Base-by-base conservation (phyloP, 2,888 invertebrate species). In the Cheilosia variabilis region DNA sequence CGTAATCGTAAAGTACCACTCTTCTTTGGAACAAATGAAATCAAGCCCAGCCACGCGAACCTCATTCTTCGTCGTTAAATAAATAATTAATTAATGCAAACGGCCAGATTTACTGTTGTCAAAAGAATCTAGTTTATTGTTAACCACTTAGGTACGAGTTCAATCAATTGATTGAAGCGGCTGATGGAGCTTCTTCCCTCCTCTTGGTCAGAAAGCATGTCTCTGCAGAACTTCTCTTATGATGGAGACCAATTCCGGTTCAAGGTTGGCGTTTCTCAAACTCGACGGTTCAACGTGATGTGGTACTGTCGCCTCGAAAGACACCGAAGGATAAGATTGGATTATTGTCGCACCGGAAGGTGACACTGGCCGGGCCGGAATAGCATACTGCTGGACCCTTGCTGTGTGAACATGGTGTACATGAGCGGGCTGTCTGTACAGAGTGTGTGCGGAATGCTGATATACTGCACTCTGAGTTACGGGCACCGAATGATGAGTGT, bases 301-400 rank as follows among this genome's bases (percentile, higher is more conserved):
- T 73, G 71, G 66, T 4, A 10, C 41, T 9, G 62, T 52, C 52
- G 34, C 52, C 15, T 22, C 63, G 69, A 73, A 83, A 63, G 83
- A 63, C 24, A 69, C 58, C n/a, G 83, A 83, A n/a, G 83, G 83
- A 73, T 83, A 83, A 37, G 22, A 57, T 79, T 79, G 79, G 37
- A 83, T 73, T 53, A 78, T 58, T 17, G 43, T 73, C n/a, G 24
- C 52, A 58, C 63, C 63, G 52, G 63, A 69, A 27, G 73, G 50
- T 57, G 68, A 53, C 22, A 81, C 58, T 43, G 52, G 47, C 31
- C 43, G 37, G 41, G 73, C 55, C 10, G 13, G 43, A 68, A 68
- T 37, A 45, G 55, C 22, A 17, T 72, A 68, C 43, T 71, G 69
- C 9, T 71, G 71, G 47, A 37, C 50, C 55, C 47, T 71, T 60